These are phyloP conservation scores for Tachina fera DNA, from an alignment of 2,888 invertebrate genomes.

Conservation along the genomic window DNA sequence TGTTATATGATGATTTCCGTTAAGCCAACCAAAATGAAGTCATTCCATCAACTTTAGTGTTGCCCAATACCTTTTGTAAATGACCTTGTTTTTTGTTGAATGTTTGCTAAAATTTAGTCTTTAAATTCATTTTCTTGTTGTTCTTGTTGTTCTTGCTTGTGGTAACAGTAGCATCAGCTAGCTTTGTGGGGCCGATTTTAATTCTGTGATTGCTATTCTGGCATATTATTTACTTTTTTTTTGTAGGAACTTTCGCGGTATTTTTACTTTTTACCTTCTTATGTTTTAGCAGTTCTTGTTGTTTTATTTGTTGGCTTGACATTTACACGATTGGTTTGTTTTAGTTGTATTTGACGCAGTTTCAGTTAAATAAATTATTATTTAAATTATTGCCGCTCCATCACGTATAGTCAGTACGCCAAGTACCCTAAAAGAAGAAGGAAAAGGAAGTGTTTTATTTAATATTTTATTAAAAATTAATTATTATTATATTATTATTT, in stretches of 20 bases:
- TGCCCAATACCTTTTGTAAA: no score
- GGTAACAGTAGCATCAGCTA: not conserved
- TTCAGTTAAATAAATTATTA: slow-evolving; percentile 83
- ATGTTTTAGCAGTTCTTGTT: slow-evolving; percentile 2
- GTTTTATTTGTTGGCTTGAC: not conserved
- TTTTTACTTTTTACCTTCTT: slow-evolving; percentile 32
- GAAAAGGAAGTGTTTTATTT: not conserved
- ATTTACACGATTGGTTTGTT: slow-evolving; percentile 31
- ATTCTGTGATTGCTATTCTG: not conserved
- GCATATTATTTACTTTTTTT: slow-evolving; percentile 14
- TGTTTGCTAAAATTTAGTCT: no score
- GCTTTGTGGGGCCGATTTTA: slow-evolving; percentile 22
- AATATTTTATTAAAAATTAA: not conserved
- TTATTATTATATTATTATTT: no score
- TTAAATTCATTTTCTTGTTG: no score
- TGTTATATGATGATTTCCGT: not conserved
- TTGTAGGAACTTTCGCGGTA: slow-evolving; percentile 55
- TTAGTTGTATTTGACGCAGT: slow-evolving; percentile 66
- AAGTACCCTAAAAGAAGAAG: slow-evolving; percentile 87
- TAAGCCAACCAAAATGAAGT: slow-evolving; percentile 40
- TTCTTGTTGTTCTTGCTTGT: not conserved
- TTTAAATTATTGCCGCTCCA: slow-evolving; percentile 84
- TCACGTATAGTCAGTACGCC: slow-evolving; percentile 97
- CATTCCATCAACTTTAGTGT: slow-evolving; percentile 12
- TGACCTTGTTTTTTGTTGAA: slow-evolving; percentile 11